Conservation (phyloP, 2,113 vertebrate genomes). For the Odontophorus gujanensis region DNA sequence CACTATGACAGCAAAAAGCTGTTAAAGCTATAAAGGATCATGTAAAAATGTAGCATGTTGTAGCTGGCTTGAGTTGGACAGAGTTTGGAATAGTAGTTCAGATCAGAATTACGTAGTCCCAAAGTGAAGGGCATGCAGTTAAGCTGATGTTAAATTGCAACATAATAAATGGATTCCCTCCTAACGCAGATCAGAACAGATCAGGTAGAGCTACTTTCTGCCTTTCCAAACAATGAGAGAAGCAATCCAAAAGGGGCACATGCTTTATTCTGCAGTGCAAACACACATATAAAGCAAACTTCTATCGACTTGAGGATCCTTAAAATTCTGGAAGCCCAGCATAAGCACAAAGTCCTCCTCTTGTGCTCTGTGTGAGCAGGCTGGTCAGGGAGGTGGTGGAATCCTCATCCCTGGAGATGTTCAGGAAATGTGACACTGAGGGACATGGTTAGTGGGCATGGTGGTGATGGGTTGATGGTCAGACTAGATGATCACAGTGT, state of each 20-base stretch:
- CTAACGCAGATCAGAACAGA: not conserved
- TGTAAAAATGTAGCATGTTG: not conserved
- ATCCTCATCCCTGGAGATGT: too few species aligned
- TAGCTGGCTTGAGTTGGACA: not conserved
- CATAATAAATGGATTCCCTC: not conserved
- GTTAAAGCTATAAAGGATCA: not conserved
- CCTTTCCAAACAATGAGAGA: not conserved
- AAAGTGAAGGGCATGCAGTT: not conserved
- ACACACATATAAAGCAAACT: not conserved
- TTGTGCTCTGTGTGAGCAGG: not conserved
- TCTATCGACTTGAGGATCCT: not conserved
- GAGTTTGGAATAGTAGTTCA: not conserved
- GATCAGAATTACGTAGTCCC: not conserved
- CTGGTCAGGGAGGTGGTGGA: too few species aligned
- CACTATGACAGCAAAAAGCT: not conserved
- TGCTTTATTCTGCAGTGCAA: not conserved
- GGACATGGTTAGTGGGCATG: too few species aligned
- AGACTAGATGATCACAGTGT: too few species aligned
- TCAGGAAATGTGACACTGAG: too few species aligned
- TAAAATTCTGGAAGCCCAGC: not conserved
- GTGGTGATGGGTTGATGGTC: too few species aligned
- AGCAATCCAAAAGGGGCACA: not conserved
- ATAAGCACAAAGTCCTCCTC: not conserved
- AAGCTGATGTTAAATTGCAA: not conserved
- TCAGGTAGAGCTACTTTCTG: not conserved